Base-by-base conservation (phyloP, 1,140 invertebrate species). In the Drosophila miranda region DNA sequence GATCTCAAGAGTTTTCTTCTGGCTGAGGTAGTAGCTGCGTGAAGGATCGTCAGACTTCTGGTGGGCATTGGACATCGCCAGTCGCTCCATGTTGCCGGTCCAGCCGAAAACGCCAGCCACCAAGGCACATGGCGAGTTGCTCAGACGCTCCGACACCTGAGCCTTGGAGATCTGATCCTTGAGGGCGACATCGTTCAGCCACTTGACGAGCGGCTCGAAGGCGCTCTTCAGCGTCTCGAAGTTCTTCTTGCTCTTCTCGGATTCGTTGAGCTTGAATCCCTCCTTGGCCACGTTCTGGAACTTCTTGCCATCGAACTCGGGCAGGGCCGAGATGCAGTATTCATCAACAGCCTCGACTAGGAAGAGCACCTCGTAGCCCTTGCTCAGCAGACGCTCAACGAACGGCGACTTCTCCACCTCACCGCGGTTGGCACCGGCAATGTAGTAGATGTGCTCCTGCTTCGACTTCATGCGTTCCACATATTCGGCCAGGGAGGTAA, bases 211-310 rank as follows among this genome's bases (percentile, higher is more conserved):
- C 6, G 98, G 97, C 92, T 99, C 98, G 89, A 96, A 99, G 49
- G 94, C 93, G 69, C 93, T 94, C 81, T 96, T 95, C 21, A 97
- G 83, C 46, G 94, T 93, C 91, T 99, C 97, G 76, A 96, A 93
- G 75, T 94, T 94, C 89, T 97, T 95, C 89, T 98, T 97, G 51
- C 95, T 94, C 64, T 95, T 95, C 67, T 96, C 95, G 16, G 94
- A 95, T 89, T 96, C 97, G 62, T 97, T 95, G 1, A 99, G 90
- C 56, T 95, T 94, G 79, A 99, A 95, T 2, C 98, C 98, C 92
- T 99, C 99, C 91, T 99, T 99, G 63, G 99, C 99, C 34, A 99
- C 97, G 90, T 99, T 99, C 92, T 99, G 98, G 95, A 99, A 99
- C 91, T 99, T 99, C 92, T 99, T 99, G 28, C 98, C 97, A 84